Evolutionary conservation across 2,797 vertebrate species (phyloP).

Genomic region (Heteromormyrus szaboi): DNA sequence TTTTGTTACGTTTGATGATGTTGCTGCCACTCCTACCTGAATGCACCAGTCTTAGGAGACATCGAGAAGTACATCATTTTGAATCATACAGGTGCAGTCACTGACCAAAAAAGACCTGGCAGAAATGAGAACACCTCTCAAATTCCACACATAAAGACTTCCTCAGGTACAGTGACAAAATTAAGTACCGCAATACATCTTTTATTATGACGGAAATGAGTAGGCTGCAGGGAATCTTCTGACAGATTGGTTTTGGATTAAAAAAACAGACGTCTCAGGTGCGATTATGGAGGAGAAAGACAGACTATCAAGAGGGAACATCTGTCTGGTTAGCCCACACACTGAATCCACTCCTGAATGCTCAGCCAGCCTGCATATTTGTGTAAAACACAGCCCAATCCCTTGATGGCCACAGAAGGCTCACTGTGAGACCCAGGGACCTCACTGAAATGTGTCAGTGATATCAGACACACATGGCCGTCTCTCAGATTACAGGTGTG

Average conservation of each 20-base stretch:
- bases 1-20: not conserved
- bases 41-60: not conserved
- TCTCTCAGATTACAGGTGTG: not conserved
- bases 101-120: not conserved
- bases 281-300: not conserved
- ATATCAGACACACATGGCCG: not conserved
- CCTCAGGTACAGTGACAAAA: not conserved
- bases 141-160: not conserved
- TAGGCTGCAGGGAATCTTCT: not conserved
- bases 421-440: not conserved
- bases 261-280: not conserved
- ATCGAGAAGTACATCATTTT: not conserved
- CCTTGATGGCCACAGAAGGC: constrained; percentile 16
- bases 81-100: not conserved
- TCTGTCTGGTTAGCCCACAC: constrained; percentile 31
- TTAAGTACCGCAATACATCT: not conserved
- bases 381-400: not conserved
- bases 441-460: constrained; percentile 12
- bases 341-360: constrained; percentile 17
- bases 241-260: not conserved
- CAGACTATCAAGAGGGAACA: constrained; percentile 7
- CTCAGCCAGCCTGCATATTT: constrained; percentile 16
- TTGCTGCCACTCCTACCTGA: not conserved
- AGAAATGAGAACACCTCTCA: not conserved
- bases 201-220: not conserved